A percentile compares a stretch with the other conserved stretches of the same genome.
phyloP scores from a whole-genome alignment of 53 echinoderm and acorn worm species.

The Crossaster papposus region DNA sequence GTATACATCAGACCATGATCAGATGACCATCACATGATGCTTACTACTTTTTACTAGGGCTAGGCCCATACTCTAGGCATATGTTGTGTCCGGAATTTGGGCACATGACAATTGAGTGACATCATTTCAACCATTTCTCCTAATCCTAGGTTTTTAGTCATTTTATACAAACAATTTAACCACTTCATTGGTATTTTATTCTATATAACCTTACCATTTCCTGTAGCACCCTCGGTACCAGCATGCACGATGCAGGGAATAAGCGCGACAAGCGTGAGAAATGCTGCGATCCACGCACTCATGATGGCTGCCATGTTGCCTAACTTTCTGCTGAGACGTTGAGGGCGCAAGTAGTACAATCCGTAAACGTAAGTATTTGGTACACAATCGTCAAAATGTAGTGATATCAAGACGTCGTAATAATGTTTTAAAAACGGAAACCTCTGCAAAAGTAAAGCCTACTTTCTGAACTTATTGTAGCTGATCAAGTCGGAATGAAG shows the following conservation, averaged over 20 bases:
- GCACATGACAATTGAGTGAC: too few relatives aligned
- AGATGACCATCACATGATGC: too few relatives aligned
- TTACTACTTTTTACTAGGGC: too few relatives aligned
- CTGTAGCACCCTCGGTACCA: constrained; percentile 26
- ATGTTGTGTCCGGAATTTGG: neutral
- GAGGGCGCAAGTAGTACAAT: neutral
- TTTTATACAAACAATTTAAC: neutral
- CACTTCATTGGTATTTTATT: neutral
- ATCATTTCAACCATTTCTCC: neutral
- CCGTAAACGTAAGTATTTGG: too few relatives aligned
- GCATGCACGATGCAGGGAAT: constrained; percentile 16
- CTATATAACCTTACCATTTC: constrained; percentile 5
- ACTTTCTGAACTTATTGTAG: too few relatives aligned
- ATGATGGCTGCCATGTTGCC: constrained; percentile 54
- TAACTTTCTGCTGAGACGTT: neutral
- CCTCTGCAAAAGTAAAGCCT: too few relatives aligned
- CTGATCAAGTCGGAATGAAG: neutral
- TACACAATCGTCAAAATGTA: too few relatives aligned
- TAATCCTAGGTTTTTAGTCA: neutral
- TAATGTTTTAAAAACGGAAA: too few relatives aligned
- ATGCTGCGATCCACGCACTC: constrained; percentile 32
- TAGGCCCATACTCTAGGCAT: neutral
- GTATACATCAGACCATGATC: too few relatives aligned
- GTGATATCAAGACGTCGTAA: too few relatives aligned
- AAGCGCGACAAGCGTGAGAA: constrained; percentile 16